A percentile compares a stretch with the other conserved stretches of the same genome.
Conservation (phyloP, 2,888 invertebrate genomes). For the Agelastica alni region DNA sequence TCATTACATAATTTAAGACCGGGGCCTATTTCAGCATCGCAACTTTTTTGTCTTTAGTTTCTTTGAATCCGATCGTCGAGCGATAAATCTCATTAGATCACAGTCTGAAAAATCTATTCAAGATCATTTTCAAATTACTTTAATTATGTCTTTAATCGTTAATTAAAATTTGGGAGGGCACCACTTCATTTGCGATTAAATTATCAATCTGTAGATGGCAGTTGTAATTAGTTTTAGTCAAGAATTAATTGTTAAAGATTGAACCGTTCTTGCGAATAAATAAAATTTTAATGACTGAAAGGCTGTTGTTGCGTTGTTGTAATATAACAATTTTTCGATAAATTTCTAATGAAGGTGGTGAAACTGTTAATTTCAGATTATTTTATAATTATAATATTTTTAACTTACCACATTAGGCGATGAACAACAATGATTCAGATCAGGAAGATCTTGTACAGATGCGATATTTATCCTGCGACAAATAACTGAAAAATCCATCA, state of each 20-base stretch:
- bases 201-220: constrained; percentile 25
- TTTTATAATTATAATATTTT: too few species aligned
- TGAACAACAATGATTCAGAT: too few species aligned
- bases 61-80: neutral
- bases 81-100: constrained; percentile 23
- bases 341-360: too few species aligned
- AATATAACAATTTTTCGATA: too few species aligned
- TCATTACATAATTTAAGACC: too few species aligned
- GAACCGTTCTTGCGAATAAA: constrained; percentile 10
- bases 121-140: constrained; percentile 19
- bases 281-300: constrained; percentile 11
- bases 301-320: too few species aligned
- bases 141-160: constrained; percentile 17
- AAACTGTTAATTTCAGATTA: too few species aligned
- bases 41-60: constrained; percentile 7
- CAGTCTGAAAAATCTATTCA: constrained; percentile 22
- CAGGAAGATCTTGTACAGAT: too few species aligned
- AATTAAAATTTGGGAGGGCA: constrained; percentile 21
- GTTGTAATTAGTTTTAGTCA: constrained; percentile 23
- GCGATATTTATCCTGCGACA: too few species aligned
- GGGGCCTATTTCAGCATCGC: neutral
- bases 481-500: too few species aligned
- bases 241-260: constrained; percentile 21
- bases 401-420: too few species aligned
- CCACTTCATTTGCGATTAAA: constrained; percentile 18